Conservation (phyloP, 2,113 vertebrate species). For the Guaruba guarouba region DNA sequence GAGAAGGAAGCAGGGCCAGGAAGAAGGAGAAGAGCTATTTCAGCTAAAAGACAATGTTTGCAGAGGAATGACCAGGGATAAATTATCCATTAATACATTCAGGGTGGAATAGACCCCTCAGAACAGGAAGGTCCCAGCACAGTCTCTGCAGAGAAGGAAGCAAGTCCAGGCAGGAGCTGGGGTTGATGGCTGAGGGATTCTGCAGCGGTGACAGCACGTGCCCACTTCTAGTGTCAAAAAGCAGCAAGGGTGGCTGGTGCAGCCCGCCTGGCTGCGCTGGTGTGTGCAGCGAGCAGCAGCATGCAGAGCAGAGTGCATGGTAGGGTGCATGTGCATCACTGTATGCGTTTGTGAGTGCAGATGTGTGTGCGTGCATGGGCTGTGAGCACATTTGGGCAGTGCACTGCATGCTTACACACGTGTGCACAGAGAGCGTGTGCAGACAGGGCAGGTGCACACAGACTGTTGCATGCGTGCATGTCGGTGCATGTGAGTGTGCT, state of each 20-base stretch:
- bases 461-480: background rate
- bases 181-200: accelerated
- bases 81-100: conserved; percentile 53
- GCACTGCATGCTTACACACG: background rate
- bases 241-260: background rate
- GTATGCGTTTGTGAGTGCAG: background rate
- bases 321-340: accelerated
- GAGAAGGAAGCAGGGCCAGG: background rate
- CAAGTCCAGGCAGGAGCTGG: background rate
- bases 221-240: background rate
- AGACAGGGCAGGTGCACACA: background rate
- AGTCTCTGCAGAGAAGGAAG: background rate
- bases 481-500: background rate
- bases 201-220: accelerated
- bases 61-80: conserved; percentile 23
- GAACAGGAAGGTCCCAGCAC: background rate
- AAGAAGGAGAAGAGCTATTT: conserved; percentile 60
- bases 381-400: accelerated
- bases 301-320: accelerated
- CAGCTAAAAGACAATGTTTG: conserved; percentile 59
- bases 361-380: background rate
- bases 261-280: accelerated
- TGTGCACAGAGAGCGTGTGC: background rate
- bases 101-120: conserved; percentile 17
- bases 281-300: background rate